Percentiles rank a stretch among this genome's conserved stretches.
These are phyloP conservation scores for Myodes glareolus DNA, from an alignment of 2,113 vertebrate genomes.

Conservation along the genomic window DNA sequence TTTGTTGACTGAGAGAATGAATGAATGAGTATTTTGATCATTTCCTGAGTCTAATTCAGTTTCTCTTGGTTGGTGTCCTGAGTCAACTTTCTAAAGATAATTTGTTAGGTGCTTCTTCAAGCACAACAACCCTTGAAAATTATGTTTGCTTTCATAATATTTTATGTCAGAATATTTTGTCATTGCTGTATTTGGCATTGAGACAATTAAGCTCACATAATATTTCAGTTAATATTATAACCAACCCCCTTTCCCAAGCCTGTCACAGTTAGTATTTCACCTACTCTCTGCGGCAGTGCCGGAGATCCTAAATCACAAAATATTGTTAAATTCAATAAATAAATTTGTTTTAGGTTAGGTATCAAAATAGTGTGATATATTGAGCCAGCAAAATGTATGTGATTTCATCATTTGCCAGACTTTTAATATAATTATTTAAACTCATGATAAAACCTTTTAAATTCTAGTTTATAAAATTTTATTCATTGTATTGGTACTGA, in stretches of 20 bases:
- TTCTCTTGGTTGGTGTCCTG: not conserved
- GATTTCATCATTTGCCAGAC: conserved; percentile 4
- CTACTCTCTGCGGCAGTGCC: not conserved
- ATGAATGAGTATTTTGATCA: not conserved
- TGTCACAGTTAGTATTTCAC: not conserved
- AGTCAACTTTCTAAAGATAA: not conserved
- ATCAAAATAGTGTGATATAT: not conserved
- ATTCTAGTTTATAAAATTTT: conserved; percentile 26
- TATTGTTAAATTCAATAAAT: not conserved
- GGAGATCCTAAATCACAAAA: not conserved
- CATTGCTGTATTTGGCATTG: not conserved
- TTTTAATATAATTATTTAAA: conserved; percentile 22
- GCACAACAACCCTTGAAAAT: not conserved
- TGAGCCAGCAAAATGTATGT: not conserved
- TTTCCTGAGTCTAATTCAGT: not conserved
- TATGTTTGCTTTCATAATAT: not conserved
- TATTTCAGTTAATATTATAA: not conserved
- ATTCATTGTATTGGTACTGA: not conserved
- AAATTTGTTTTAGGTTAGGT: not conserved
- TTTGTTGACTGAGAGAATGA: not conserved
- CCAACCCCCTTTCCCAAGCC: not conserved
- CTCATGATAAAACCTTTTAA: conserved; percentile 33
- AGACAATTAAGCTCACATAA: conserved; percentile 1
- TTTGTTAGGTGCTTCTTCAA: not conserved
- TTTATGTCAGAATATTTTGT: not conserved